A percentile compares a stretch with the other conserved stretches of the same genome.
Conservation (phyloP, 2,797 vertebrate species). For the Rhinogobio ventralis region DNA sequence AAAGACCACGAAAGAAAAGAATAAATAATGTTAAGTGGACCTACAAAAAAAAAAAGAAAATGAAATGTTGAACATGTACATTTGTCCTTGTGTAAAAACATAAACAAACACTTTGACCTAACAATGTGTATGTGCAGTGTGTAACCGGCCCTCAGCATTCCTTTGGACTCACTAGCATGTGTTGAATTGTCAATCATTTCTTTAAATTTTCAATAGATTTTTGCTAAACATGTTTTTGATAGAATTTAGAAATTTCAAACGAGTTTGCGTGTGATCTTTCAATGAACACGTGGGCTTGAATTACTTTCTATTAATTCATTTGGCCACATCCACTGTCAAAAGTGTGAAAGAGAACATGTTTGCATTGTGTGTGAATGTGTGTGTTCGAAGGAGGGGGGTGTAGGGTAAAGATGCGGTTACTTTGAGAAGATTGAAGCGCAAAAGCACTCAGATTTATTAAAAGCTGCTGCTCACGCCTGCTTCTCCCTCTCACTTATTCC, state of each 20-base stretch:
- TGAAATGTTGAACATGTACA: slow-evolving; percentile 19
- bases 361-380: slow-evolving; percentile 40
- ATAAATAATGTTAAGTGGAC: slow-evolving; percentile 45
- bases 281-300: background rate
- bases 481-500: slow-evolving; percentile 58
- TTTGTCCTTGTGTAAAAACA: slow-evolving; percentile 1
- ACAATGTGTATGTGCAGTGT: background rate
- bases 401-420: slow-evolving; percentile 57
- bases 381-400: slow-evolving; percentile 9
- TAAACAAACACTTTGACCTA: slow-evolving; percentile 27
- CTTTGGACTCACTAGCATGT: background rate
- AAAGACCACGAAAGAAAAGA: slow-evolving; percentile 70
- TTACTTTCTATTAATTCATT: slow-evolving; percentile 4
- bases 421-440: slow-evolving; percentile 76
- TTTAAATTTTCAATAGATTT: background rate
- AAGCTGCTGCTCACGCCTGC: slow-evolving; percentile 65
- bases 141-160: background rate
- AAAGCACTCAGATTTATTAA: slow-evolving; percentile 84
- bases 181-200: background rate
- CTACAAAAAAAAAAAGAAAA: slow-evolving; percentile 56
- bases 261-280: background rate
- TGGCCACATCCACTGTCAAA: slow-evolving; percentile 16
- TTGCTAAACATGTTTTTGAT: background rate
- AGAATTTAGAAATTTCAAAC: background rate
- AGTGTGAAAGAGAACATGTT: slow-evolving; percentile 35